phyloP scores from a whole-genome alignment of 2,113 vertebrate species.

The Pimephales promelas region DNA sequence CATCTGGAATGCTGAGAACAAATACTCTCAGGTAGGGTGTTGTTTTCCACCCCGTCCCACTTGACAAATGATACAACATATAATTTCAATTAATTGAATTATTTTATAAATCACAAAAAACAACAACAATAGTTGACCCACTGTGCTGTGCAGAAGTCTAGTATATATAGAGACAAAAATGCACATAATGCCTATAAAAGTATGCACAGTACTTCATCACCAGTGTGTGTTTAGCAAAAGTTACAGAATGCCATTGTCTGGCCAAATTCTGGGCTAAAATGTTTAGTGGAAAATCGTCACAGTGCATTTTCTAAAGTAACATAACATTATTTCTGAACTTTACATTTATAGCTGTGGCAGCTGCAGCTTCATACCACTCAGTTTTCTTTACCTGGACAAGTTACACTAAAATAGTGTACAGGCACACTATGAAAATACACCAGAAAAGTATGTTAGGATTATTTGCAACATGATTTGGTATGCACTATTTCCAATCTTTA shows the following conservation, averaged over 20 bases:
- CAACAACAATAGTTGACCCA: no score
- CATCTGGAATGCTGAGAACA: slow-evolving; percentile 89
- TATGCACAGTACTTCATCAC: neutral
- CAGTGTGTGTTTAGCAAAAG: neutral
- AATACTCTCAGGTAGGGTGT: slow-evolving; percentile 84
- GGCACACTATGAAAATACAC: neutral
- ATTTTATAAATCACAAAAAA: no score
- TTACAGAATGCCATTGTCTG: neutral
- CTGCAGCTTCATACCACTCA: neutral
- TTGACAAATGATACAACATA: neutral
- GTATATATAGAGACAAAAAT: no score
- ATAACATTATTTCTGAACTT: no score
- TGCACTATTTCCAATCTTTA: neutral
- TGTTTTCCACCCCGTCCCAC: neutral
- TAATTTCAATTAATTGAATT: neutral
- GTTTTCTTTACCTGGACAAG: neutral
- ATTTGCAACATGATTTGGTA: neutral
- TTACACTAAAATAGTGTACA: neutral
- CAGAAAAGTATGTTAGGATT: neutral
- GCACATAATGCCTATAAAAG: neutral
- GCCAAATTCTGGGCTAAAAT: no score
- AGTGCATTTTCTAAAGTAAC: no score
- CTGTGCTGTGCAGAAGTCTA: no score
- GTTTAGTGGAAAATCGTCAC: no score
- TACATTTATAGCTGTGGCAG: no score